These are phyloP conservation scores for Tetranychus piercei DNA, from an alignment of 2,888 invertebrate species.

Conservation along the genomic window DNA sequence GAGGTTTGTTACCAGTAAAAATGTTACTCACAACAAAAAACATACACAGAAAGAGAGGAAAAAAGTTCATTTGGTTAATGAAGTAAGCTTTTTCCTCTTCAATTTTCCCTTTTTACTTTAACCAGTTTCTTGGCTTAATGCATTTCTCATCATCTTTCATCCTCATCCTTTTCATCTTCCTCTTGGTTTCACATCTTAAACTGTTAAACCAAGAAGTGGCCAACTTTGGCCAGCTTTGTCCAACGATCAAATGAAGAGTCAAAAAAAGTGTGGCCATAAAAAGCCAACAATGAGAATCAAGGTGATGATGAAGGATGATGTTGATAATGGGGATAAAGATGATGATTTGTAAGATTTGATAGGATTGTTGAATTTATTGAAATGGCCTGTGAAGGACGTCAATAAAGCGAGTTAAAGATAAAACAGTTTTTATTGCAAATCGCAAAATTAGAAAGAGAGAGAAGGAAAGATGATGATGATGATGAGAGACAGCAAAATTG, in stretches of 20 bases:
- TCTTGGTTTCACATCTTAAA: not conserved
- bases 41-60: not conserved
- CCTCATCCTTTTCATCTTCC: not conserved
- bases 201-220: not conserved
- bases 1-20: not conserved
- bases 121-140: not conserved
- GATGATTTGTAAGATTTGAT: not conserved
- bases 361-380: slow-evolving; percentile 5
- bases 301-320: not conserved
- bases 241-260: not conserved
- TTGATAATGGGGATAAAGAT: not conserved
- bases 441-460: not conserved
- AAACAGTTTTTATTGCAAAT: not conserved
- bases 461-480: not conserved
- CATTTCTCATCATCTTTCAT: not conserved
- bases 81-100: not conserved
- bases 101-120: not conserved
- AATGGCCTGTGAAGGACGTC: not conserved
- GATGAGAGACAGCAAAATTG: not conserved
- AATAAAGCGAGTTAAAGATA: not conserved
- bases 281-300: not conserved
- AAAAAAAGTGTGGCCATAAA: not conserved
- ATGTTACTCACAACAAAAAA: not conserved
- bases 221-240: not conserved
- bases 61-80: slow-evolving; percentile 1